Evolutionary conservation across 2,113 vertebrate species (phyloP).

Genomic region (Zeus faber): DNA sequence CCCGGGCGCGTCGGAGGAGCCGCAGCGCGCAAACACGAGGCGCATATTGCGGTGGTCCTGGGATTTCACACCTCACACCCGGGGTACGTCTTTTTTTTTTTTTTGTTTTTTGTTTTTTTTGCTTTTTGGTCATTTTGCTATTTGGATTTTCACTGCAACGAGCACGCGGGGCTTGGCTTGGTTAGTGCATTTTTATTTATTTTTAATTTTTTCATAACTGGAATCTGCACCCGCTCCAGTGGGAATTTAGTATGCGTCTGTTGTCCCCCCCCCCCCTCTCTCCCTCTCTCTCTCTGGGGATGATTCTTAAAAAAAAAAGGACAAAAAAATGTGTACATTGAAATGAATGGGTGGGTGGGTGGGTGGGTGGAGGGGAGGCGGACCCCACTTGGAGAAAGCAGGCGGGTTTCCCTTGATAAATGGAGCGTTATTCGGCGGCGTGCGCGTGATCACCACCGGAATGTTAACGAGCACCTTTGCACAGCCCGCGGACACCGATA

Average conservation of each 20-base stretch:
- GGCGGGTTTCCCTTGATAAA: conserved; percentile 64
- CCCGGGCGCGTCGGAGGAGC: conserved; percentile 66
- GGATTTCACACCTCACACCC: conserved; percentile 33
- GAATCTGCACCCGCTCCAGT: too few relatives aligned
- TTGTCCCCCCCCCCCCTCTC: too few relatives aligned
- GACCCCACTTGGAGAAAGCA: neutral
- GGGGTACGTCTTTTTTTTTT: conserved; percentile 24
- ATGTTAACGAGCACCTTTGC: conserved; percentile 76
- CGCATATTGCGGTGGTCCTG: conserved; percentile 52
- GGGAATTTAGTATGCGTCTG: too few relatives aligned
- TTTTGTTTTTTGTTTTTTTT: too few relatives aligned
- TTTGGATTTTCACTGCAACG: conserved; percentile 46
- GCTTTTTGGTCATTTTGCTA: too few relatives aligned
- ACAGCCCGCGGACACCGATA: conserved; percentile 49
- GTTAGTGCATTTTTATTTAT: too few relatives aligned
- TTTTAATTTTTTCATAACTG: too few relatives aligned
- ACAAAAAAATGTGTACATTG: too few relatives aligned
- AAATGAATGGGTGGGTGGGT: conserved; percentile 26
- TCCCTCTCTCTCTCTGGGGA: too few relatives aligned
- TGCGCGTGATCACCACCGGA: conserved; percentile 71
- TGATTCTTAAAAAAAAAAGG: too few relatives aligned
- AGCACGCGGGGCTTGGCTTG: conserved; percentile 34
- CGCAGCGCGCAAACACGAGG: conserved; percentile 59
- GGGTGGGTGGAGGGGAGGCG: conserved; percentile 17
- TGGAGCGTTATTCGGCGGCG: conserved; percentile 68